Base-by-base conservation (phyloP, 64 coral and sea anemone genomes). In the Pachyseris speciosa region DNA sequence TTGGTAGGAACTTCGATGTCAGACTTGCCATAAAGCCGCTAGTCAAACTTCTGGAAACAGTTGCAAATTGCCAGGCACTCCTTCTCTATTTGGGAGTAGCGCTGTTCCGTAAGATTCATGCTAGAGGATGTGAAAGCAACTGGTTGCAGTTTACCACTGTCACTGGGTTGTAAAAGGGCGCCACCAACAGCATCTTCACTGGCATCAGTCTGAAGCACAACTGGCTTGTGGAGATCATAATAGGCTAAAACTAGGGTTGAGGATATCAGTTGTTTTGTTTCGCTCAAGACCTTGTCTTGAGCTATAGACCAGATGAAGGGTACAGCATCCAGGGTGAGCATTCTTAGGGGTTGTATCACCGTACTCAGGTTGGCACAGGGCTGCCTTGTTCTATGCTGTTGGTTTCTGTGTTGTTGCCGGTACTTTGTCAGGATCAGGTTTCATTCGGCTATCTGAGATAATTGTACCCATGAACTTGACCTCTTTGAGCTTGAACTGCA, bases 1-100 rank as follows among this genome's bases (percentile, higher is more conserved):
- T 93, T 49, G n/a, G 79, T 65, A 22, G 84, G 89, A 22, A 92
- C 89, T 72, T 92, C 89, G 9, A 92, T 85, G 49, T 94, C 84
- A 31, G 41, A 2, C n/a, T n/a, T n/a, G n/a, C n/a, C n/a, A n/a
- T n/a, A n/a, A n/a, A n/a, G n/a, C n/a, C n/a, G n/a, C n/a, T 93
- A 72, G 41, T 93, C 91, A 93, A 87, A 88, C 47, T 94, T 94
- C 32, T 94, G 67, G 61, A 91, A 91, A 26, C 51, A 41, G 58
- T 91, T 79, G 22, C 88, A 91, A 19, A 91, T 91, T 11, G 88
- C 75, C n/a, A n/a, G n/a, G n/a, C n/a, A n/a, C n/a, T n/a, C n/a
- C n/a, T n/a, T n/a, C n/a, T n/a, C n/a, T n/a, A n/a, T n/a, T n/a
- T n/a, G n/a, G n/a, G n/a, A n/a, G n/a, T n/a, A n/a, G n/a, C n/a